Conservation (phyloP, 2,113 vertebrate species). For the Varanus komodoensis region DNA sequence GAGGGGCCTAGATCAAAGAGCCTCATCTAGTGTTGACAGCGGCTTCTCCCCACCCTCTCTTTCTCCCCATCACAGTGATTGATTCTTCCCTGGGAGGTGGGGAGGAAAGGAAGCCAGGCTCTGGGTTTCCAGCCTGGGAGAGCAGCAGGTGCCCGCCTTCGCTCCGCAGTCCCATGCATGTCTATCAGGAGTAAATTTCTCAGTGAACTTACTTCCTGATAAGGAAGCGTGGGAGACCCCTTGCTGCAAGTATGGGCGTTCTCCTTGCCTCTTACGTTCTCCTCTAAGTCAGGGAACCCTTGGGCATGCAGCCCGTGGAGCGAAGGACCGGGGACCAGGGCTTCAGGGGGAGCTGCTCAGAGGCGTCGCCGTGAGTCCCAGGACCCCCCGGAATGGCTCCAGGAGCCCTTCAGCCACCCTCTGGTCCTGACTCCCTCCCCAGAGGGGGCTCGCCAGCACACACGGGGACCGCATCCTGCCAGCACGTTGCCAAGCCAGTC, state of each 20-base stretch:
- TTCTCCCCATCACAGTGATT: too few relatives aligned
- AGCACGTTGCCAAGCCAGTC: too few relatives aligned
- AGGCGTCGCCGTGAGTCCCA: background rate
- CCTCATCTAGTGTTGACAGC: too few relatives aligned
- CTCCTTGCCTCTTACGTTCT: background rate
- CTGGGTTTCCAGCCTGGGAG: too few relatives aligned
- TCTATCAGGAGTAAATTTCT: too few relatives aligned
- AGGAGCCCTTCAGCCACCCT: background rate
- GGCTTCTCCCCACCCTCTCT: too few relatives aligned
- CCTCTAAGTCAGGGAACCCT: background rate
- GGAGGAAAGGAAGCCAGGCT: too few relatives aligned
- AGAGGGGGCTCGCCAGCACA: background rate
- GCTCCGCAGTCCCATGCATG: too few relatives aligned
- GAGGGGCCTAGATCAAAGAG: too few relatives aligned
- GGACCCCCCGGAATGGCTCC: background rate
- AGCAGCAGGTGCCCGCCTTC: too few relatives aligned
- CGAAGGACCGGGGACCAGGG: background rate
- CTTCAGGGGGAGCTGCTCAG: background rate
- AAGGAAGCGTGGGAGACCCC: background rate
- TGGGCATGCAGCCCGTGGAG: fast-evolving
- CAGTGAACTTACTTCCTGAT: background rate
- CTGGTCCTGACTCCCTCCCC: too few relatives aligned
- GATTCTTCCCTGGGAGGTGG: too few relatives aligned
- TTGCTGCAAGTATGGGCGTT: background rate
- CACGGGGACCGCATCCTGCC: background rate